A percentile compares a stretch with the other conserved stretches of the same genome.
These are phyloP conservation scores for Parambassis ranga DNA, from an alignment of 2,797 vertebrate genomes.

Conservation along the genomic window DNA sequence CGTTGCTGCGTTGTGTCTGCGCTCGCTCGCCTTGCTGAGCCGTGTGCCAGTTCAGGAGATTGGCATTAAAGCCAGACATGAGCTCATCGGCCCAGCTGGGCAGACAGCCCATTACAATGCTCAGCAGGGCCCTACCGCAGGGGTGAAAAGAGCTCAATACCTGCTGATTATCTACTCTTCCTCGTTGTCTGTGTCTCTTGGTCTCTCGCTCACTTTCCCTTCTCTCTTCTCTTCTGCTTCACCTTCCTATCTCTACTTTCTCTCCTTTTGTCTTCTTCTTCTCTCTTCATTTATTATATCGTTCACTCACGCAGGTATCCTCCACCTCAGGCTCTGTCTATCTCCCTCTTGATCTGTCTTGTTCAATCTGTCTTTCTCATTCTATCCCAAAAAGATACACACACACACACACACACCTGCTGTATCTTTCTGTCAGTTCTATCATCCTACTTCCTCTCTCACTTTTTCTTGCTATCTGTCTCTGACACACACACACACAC, in stretches of 20 bases:
- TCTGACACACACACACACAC: constrained; percentile 8
- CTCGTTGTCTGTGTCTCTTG: constrained; percentile 45
- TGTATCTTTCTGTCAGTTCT: not conserved
- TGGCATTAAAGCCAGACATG: constrained; percentile 99
- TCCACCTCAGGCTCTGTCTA: constrained; percentile 19
- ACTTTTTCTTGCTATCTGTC: not conserved
- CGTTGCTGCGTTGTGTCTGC: constrained; percentile 30
- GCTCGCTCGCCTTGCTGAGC: constrained; percentile 69
- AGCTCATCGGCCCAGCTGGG: constrained; percentile 94
- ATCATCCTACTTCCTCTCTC: not conserved
- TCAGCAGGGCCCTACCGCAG: constrained; percentile 89
- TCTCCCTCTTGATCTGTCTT: constrained; percentile 29
- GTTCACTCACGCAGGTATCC: constrained; percentile 20
- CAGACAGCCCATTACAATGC: constrained; percentile 95
- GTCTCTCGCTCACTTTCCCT: constrained; percentile 35
- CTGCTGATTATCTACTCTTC: constrained; percentile 89
- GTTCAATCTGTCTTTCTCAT: constrained; percentile 18
- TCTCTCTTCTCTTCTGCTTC: constrained; percentile 16
- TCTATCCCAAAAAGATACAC: constrained; percentile 11
- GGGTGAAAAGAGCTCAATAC: constrained; percentile 91
- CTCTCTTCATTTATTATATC: constrained; percentile 34
- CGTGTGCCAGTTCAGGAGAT: constrained; percentile 90
- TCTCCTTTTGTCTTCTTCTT: not conserved
- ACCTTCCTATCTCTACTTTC: not conserved
- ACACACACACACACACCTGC: constrained; percentile 1